Evolutionary conservation across 1,140 invertebrate species (phyloP).

Genomic region (Berghia stephanieae): DNA sequence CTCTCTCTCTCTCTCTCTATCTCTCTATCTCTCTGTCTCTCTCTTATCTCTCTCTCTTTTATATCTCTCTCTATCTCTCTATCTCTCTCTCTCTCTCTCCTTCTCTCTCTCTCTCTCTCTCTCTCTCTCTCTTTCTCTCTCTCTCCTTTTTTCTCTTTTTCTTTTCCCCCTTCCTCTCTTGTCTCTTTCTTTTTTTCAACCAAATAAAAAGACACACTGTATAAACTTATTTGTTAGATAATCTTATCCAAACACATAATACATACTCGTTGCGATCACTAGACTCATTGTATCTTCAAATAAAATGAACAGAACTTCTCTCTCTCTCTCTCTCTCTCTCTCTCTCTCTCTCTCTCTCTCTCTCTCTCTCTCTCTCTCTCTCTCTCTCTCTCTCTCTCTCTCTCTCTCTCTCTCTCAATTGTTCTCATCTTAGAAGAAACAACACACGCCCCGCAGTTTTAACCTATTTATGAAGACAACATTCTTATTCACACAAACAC

Average conservation of each 20-base stretch:
- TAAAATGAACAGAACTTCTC: neutral
- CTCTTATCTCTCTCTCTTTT: neutral
- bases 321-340: slow-evolving; percentile 20
- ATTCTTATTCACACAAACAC: too few relatives aligned
- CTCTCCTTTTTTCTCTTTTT: neutral
- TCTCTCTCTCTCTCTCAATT: neutral
- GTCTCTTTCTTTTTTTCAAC: neutral
- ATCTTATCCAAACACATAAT: neutral
- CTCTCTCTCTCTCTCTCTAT: neutral
- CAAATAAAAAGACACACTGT: neutral
- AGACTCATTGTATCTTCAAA: neutral
- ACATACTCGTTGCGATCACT: neutral
- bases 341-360: slow-evolving; percentile 20
- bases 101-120: slow-evolving; percentile 26
- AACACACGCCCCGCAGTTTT: too few relatives aligned
- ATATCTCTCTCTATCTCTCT: slow-evolving; percentile 26
- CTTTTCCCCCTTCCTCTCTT: neutral
- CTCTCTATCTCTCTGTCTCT: neutral
- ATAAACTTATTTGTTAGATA: neutral
- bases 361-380: slow-evolving; percentile 28
- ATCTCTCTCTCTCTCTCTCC: slow-evolving; percentile 27
- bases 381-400: slow-evolving; percentile 24
- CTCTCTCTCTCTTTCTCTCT: slow-evolving; percentile 6
- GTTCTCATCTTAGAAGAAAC: too few relatives aligned
- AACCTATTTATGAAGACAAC: too few relatives aligned